phyloP scores from a whole-genome alignment of 2,888 invertebrate genomes.

The Panorpa germanica region DNA sequence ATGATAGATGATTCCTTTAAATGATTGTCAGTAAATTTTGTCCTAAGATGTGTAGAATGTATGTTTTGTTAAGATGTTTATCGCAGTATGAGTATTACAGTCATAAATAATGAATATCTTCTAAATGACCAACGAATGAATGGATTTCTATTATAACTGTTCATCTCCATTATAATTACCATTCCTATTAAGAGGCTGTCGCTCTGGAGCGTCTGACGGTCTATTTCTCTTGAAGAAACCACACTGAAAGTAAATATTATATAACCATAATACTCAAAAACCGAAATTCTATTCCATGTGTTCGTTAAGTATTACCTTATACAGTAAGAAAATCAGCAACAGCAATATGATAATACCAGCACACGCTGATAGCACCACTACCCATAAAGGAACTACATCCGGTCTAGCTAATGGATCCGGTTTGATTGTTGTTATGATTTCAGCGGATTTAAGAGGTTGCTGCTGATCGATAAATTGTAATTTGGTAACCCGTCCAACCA shows the following conservation, averaged over 20 bases:
- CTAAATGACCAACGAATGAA: no score
- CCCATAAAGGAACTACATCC: conserved; percentile 71
- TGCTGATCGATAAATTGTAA: conserved; percentile 50
- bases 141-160: conserved; percentile 50
- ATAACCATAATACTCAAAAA: conserved; percentile 5
- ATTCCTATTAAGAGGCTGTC: conserved; percentile 66
- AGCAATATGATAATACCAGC: conserved; percentile 63
- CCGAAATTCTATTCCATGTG: conserved; percentile 2
- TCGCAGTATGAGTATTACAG: no score
- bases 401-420: conserved; percentile 42
- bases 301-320: conserved; percentile 43
- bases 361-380: conserved; percentile 66
- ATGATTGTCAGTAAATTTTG: no score
- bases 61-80: no score
- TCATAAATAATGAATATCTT: no score
- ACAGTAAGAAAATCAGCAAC: conserved; percentile 55
- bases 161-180: conserved; percentile 54
- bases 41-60: no score
- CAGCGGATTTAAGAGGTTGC: conserved; percentile 37
- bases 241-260: conserved; percentile 36
- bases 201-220: conserved; percentile 62
- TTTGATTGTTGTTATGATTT: conserved; percentile 53
- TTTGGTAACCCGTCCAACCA: conserved; percentile 49
- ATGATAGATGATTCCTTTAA: no score
- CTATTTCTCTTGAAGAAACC: conserved; percentile 88